Conservation (phyloP, 1,140 invertebrate genomes). For the Calliphora vicina region DNA sequence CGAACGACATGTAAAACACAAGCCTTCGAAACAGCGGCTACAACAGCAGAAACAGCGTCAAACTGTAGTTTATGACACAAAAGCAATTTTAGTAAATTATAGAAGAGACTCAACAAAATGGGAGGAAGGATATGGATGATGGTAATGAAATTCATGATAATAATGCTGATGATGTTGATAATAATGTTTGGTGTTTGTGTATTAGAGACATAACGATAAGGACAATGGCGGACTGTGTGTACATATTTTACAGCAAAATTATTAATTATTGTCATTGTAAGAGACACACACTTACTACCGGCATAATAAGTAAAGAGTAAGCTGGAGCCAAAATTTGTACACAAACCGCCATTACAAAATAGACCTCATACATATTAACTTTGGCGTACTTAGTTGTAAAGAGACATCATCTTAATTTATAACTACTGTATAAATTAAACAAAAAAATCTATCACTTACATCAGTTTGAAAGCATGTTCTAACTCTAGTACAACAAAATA, state of each 20-base stretch:
- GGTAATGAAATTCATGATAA: not conserved
- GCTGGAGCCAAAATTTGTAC: not conserved
- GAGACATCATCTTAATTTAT: not conserved
- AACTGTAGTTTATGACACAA: not conserved
- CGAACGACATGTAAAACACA: not conserved
- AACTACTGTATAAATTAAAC: no score
- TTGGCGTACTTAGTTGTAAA: not conserved
- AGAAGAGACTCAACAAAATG: not conserved
- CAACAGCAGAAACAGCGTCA: not conserved
- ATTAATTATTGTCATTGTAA: not conserved
- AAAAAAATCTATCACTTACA: no score
- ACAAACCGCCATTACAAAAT: not conserved
- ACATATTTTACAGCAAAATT: not conserved
- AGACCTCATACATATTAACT: not conserved
- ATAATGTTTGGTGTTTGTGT: not conserved
- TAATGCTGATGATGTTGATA: not conserved
- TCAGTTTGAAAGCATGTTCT: no score
- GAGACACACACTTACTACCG: not conserved
- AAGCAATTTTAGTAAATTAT: not conserved
- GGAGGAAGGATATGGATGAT: not conserved
- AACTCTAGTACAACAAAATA: not conserved
- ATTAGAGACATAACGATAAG: no score
- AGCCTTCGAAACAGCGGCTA: not conserved
- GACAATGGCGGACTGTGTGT: no score
- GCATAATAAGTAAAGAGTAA: not conserved